Evolutionary conservation across 2,888 invertebrate genomes (phyloP).

Genomic region (Parochlus steinenii): DNA sequence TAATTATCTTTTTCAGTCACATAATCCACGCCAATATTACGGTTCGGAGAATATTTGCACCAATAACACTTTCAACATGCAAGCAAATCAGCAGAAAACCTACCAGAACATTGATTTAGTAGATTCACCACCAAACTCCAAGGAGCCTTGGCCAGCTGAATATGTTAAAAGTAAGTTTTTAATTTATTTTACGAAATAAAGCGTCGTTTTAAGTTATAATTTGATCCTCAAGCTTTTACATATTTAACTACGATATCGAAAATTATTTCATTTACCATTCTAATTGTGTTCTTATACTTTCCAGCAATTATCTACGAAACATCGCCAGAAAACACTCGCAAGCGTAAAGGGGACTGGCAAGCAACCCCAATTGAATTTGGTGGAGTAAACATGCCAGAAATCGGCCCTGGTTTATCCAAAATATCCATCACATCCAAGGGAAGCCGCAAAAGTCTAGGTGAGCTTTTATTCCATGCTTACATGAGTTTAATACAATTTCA

Average conservation of each 20-base stretch:
- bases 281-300: neutral
- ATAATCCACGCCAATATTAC: no score
- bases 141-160: slow-evolving; percentile 31
- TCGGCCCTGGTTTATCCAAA: slow-evolving; percentile 5
- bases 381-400: neutral
- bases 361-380: slow-evolving; percentile 3
- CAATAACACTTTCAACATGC: slow-evolving; percentile 1
- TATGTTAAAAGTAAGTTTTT: slow-evolving; percentile 16
- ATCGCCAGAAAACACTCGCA: slow-evolving; percentile 18
- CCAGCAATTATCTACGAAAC: slow-evolving; percentile 1
- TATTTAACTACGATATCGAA: neutral
- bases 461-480: slow-evolving; percentile 1
- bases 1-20: no score
- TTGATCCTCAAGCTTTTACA: neutral
- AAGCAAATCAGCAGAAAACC: slow-evolving; percentile 13
- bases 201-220: neutral
- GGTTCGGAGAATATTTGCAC: no score
- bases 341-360: slow-evolving; percentile 34
- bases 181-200: no score
- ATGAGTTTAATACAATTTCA: neutral
- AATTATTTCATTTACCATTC: neutral
- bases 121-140: slow-evolving; percentile 31
- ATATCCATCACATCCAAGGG: slow-evolving; percentile 7
- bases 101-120: slow-evolving; percentile 30
- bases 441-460: slow-evolving; percentile 13